Evolutionary conservation across 2,797 vertebrate genomes (phyloP).

Genomic region (Pteropus rufus): DNA sequence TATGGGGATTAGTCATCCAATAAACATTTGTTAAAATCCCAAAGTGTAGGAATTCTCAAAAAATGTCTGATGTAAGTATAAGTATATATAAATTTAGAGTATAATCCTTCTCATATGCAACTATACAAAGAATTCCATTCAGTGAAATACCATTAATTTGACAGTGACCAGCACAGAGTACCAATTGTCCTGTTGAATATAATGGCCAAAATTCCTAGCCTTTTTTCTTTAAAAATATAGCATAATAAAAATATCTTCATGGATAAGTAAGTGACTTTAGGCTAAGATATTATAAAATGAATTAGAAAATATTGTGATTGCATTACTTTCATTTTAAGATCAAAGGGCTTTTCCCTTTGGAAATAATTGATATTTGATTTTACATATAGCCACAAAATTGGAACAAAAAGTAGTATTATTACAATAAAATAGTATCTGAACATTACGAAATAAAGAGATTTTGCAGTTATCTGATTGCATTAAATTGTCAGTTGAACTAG

Average conservation of each 20-base stretch:
- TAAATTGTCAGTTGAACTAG: slow-evolving; percentile 1
- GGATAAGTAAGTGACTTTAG: background rate
- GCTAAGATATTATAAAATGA: background rate
- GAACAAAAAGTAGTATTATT: background rate
- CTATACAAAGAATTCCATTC: background rate
- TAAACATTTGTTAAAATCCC: background rate
- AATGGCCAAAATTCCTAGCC: background rate
- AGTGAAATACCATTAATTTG: background rate
- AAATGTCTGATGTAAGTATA: background rate
- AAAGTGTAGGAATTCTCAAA: background rate
- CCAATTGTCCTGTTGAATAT: background rate
- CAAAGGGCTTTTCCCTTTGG: background rate
- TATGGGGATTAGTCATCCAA: background rate
- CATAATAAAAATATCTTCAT: background rate
- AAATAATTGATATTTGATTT: slow-evolving; percentile 5
- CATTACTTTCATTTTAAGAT: background rate
- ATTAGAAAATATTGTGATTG: background rate
- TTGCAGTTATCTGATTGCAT: background rate
- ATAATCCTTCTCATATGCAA: background rate
- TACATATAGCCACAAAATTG: background rate
- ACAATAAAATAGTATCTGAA: background rate
- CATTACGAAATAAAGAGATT: slow-evolving; percentile 14
- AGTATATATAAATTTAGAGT: background rate
- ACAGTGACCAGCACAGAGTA: background rate
- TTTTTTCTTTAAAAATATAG: background rate